Percentiles rank a stretch among this genome's conserved stretches.
phyloP scores from a whole-genome alignment of 2,797 vertebrate species.

The Eidolon dupreanum region DNA sequence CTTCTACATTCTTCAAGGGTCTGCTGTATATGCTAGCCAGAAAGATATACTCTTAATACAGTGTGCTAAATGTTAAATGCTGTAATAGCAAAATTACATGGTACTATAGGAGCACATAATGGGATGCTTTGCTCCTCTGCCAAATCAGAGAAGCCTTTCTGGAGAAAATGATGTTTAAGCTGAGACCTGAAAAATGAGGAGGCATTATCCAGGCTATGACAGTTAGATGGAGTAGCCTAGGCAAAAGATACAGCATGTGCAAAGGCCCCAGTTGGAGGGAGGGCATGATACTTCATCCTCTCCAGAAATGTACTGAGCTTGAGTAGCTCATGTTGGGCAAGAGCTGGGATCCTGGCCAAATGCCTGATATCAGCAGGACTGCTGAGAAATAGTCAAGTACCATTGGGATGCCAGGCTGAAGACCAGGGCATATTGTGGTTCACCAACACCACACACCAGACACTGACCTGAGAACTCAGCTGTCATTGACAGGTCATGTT shows the following conservation, averaged over 20 bases:
- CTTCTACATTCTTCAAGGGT: background rate
- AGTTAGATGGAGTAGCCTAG: background rate
- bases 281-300: background rate
- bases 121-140: background rate
- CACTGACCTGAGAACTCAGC: background rate
- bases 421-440: background rate
- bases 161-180: conserved; percentile 8
- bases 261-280: background rate
- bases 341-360: background rate
- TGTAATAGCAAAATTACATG: conserved; percentile 3
- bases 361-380: background rate
- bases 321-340: conserved; percentile 15
- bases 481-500: background rate
- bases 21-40: background rate
- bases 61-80: background rate
- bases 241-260: conserved; percentile 21
- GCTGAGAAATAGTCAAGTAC: background rate
- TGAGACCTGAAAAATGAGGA: conserved; percentile 41
- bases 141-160: background rate
- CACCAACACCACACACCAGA: background rate
- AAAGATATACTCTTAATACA: background rate
- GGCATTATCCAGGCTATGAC: background rate
- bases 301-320: conserved; percentile 8
- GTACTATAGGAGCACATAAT: background rate
- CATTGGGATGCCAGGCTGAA: conserved; percentile 14